Evolutionary conservation across 1,140 invertebrate genomes (phyloP).

Genomic region (Pogonognathellus flavescens): DNA sequence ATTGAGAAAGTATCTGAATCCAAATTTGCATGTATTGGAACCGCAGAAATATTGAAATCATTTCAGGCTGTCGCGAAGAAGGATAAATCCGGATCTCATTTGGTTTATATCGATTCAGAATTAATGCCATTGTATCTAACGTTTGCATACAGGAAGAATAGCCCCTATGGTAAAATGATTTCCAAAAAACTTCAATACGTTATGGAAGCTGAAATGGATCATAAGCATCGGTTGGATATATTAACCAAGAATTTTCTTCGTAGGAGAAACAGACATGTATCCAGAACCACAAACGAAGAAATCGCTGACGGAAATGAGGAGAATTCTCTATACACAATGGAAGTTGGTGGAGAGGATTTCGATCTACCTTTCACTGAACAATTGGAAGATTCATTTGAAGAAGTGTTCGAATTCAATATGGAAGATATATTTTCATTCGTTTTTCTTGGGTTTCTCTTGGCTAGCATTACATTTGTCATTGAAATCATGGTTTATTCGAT

Average conservation of each 20-base stretch:
- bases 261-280: neutral
- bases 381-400: neutral
- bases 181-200: neutral
- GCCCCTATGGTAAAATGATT: neutral
- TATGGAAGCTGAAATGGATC: neutral
- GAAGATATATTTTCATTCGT: conserved; percentile 2
- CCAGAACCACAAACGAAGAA: neutral
- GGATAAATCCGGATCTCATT: neutral
- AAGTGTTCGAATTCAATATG: neutral
- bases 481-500: neutral
- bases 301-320: neutral
- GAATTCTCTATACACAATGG: neutral
- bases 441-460: neutral
- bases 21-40: neutral
- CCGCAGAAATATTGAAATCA: neutral
- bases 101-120: neutral
- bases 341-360: neutral
- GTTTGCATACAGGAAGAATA: neutral
- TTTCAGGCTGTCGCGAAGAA: neutral
- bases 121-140: neutral
- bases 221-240: neutral
- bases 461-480: neutral
- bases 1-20: neutral
- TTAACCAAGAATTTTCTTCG: neutral
- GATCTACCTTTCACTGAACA: conserved; percentile 8